Evolutionary conservation across 2,113 vertebrate species (phyloP).

Genomic region (Pluvianellus socialis): DNA sequence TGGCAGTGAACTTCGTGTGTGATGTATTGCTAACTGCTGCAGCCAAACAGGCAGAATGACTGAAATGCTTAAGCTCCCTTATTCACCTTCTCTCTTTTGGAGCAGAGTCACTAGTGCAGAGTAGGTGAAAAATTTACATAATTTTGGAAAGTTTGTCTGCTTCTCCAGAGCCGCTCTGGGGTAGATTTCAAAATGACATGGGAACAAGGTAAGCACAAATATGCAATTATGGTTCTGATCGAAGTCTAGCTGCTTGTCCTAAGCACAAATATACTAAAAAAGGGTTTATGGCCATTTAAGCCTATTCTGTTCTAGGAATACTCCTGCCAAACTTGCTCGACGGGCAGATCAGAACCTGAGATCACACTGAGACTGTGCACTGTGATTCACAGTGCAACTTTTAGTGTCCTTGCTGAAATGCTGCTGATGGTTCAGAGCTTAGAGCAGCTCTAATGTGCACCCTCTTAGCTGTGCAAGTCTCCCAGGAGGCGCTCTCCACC

Average conservation of each 20-base stretch:
- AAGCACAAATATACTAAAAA: neutral
- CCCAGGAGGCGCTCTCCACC: neutral
- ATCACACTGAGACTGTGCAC: neutral
- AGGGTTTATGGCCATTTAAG: neutral
- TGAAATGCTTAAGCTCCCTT: neutral
- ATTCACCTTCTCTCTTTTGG: neutral
- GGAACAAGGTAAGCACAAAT: constrained; percentile 12
- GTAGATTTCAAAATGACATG: neutral
- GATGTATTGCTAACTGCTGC: neutral
- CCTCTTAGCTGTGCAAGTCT: neutral
- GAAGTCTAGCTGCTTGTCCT: neutral
- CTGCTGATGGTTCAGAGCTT: neutral
- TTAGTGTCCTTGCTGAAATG: neutral
- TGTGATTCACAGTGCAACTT: neutral
- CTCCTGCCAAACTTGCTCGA: neutral
- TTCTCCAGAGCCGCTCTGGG: neutral
- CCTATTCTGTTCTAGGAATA: neutral
- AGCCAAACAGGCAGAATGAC: neutral
- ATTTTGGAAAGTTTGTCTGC: constrained; percentile 7
- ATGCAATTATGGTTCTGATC: neutral
- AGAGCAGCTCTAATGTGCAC: neutral
- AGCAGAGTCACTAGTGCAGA: neutral
- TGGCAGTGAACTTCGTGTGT: neutral
- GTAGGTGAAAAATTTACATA: neutral
- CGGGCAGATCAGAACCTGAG: neutral